Evolutionary conservation across 2,888 invertebrate genomes (phyloP).

Genomic region (Eretmocerus hayati): DNA sequence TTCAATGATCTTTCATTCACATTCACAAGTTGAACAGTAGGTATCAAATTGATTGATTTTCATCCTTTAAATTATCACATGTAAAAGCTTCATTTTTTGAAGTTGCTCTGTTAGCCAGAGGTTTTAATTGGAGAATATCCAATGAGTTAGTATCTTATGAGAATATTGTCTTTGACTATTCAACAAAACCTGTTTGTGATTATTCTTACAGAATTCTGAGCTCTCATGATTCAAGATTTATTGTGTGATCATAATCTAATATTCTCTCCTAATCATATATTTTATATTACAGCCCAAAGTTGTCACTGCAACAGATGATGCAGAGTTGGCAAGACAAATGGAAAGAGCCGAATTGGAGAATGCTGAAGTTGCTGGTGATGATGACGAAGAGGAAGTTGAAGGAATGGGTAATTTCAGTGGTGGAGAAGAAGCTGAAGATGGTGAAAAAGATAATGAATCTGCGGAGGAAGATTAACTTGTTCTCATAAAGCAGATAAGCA

Average conservation of each 20-base stretch:
- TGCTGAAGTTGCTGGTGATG: conserved; percentile 87
- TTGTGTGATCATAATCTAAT: too few species aligned
- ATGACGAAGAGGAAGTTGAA: conserved; percentile 73
- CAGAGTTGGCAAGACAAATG: conserved; percentile 88
- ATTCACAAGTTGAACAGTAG: background rate
- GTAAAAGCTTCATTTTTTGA: background rate
- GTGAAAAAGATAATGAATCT: conserved; percentile 37
- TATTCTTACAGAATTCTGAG: background rate
- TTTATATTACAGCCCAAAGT: conserved; percentile 74
- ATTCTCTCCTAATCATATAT: background rate
- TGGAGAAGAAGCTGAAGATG: conserved; percentile 46
- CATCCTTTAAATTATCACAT: too few species aligned
- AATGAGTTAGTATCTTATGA: background rate
- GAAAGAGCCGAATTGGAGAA: conserved; percentile 91
- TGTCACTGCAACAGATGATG: conserved; percentile 96
- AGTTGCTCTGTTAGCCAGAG: background rate
- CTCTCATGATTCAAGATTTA: background rate
- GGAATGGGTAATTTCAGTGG: conserved; percentile 50
- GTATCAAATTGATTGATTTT: background rate
- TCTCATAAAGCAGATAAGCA: too few species aligned
- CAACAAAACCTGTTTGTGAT: background rate
- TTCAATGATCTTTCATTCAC: background rate
- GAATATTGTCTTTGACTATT: background rate
- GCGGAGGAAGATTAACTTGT: conserved; percentile 36
- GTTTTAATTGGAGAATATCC: too few species aligned